These are phyloP conservation scores for Edolisoma coerulescens DNA, from an alignment of 2,113 vertebrate species.

Conservation along the genomic window DNA sequence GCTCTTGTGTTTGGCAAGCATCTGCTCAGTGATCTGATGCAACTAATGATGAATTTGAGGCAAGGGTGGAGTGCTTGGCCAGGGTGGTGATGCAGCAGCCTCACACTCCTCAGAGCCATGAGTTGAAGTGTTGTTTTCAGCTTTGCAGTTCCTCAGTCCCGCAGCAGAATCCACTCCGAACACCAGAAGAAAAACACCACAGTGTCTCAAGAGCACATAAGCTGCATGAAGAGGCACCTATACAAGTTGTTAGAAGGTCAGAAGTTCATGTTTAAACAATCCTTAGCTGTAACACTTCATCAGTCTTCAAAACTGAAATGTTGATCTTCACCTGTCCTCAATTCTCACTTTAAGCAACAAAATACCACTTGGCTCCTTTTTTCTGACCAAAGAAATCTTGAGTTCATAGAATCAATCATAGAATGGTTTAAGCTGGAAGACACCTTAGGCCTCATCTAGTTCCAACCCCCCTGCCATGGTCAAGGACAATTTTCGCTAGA, in stretches of 20 bases:
- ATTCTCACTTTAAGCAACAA: neutral
- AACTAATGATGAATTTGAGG: neutral
- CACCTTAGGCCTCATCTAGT: neutral
- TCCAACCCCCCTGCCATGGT: neutral
- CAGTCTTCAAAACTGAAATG: neutral
- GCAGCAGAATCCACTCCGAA: neutral
- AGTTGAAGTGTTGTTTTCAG: neutral
- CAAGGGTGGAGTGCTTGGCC: neutral
- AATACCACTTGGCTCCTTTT: neutral
- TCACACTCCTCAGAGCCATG: neutral
- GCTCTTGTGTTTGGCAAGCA: neutral
- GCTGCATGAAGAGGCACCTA: neutral
- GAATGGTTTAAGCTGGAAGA: neutral
- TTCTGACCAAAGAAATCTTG: neutral
- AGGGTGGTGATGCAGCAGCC: fast-evolving
- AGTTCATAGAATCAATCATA: neutral
- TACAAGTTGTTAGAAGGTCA: neutral
- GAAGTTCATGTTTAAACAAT: neutral
- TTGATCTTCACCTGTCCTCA: neutral
- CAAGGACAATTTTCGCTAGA: neutral
- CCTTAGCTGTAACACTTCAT: neutral
- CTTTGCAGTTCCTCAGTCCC: neutral
- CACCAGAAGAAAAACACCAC: neutral
- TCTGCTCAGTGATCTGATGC: neutral
- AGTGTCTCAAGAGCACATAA: neutral